A percentile compares a stretch with the other conserved stretches of the same genome.
These are phyloP conservation scores for Anagrus nilaparvatae DNA, from an alignment of 1,140 invertebrate species.

Conservation along the genomic window DNA sequence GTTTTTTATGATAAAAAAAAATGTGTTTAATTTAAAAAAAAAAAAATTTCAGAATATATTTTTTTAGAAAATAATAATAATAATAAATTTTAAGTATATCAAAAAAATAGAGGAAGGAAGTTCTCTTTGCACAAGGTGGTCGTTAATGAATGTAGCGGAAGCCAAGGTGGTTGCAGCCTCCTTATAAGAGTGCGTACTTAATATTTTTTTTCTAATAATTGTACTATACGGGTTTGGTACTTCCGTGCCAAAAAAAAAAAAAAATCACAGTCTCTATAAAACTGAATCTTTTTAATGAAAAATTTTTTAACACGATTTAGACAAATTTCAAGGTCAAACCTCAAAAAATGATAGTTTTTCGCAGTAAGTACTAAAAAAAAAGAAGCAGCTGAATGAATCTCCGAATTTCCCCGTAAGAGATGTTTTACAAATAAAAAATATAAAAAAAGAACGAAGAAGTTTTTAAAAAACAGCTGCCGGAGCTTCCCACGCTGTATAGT, in stretches of 20 bases:
- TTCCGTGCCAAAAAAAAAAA: background rate
- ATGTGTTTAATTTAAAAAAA: too few relatives aligned
- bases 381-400: conserved; percentile 22
- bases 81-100: too few relatives aligned
- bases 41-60: too few relatives aligned
- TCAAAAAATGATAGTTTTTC: conserved; percentile 1
- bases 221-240: background rate
- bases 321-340: background rate
- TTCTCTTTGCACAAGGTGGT: conserved; percentile 39
- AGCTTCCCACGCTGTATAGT: conserved; percentile 39
- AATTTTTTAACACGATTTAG: background rate
- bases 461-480: conserved; percentile 34
- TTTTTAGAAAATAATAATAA: too few relatives aligned
- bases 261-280: background rate
- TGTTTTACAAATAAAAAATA: conserved; percentile 12
- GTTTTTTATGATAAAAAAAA: too few relatives aligned
- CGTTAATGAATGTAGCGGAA: conserved; percentile 40
- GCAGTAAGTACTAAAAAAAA: conserved; percentile 17
- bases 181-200: conserved; percentile 36
- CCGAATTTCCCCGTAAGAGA: conserved; percentile 10
- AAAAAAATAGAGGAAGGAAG: too few relatives aligned
- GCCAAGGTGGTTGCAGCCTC: conserved; percentile 44
- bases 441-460: conserved; percentile 26
- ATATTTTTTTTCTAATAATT: conserved; percentile 16
- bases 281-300: background rate